phyloP scores from a whole-genome alignment of 2,888 invertebrate genomes.

The Sarcophaga carnaria region DNA sequence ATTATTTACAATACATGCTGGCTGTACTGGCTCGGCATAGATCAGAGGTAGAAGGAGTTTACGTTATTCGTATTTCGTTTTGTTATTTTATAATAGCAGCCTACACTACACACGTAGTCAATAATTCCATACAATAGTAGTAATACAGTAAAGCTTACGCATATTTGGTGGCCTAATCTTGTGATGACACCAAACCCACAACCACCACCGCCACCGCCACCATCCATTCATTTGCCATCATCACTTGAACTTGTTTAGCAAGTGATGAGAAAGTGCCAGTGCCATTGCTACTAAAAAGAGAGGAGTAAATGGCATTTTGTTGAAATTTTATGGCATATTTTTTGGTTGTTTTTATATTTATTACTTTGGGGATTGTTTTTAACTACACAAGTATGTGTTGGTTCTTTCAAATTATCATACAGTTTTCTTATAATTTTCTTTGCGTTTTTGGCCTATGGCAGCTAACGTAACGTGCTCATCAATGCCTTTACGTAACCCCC shows the following conservation, averaged over 20 bases:
- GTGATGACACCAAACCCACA: conserved; percentile 60
- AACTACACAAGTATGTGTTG: conserved; percentile 67
- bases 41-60: conserved; percentile 11
- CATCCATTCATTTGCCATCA: neutral
- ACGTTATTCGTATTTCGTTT: conserved; percentile 43
- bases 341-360: conserved; percentile 80
- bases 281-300: neutral
- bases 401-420: conserved; percentile 24
- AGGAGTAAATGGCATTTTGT: conserved; percentile 63
- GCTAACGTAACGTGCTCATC: neutral
- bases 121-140: conserved; percentile 64
- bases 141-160: conserved; percentile 48
- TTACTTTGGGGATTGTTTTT: conserved; percentile 77
- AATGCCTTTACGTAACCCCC: neutral
- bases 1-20: conserved; percentile 58
- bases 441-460: neutral
- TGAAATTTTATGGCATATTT: conserved; percentile 78
- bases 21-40: neutral
- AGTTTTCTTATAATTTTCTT: conserved; percentile 72
- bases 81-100: conserved; percentile 23
- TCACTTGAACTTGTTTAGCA: neutral
- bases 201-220: neutral
- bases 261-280: neutral
- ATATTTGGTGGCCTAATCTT: conserved; percentile 69
- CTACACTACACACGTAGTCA: conserved; percentile 64